Evolutionary conservation across 2,113 vertebrate genomes (phyloP).

Genomic region (Pteropus alecto): DNA sequence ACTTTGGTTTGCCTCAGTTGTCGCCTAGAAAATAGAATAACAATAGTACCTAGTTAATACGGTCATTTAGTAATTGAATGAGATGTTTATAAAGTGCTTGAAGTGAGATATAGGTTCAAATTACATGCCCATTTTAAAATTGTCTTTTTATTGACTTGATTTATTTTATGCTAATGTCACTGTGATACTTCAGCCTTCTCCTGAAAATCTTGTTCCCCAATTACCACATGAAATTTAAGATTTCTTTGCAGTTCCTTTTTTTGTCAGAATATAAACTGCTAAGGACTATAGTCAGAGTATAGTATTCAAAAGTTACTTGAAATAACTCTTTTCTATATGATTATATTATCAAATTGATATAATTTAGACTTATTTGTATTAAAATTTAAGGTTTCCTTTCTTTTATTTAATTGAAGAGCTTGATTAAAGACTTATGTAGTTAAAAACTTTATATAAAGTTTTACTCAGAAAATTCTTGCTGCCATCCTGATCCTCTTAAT

Average conservation of each 20-base stretch:
- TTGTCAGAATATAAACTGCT: not conserved
- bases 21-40: not conserved
- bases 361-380: not conserved
- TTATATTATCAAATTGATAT: not conserved
- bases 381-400: not conserved
- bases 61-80: not conserved
- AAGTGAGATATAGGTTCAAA: not conserved
- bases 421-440: not conserved
- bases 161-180: not conserved
- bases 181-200: not conserved
- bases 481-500: not conserved
- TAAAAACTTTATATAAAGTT: not conserved
- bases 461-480: not conserved
- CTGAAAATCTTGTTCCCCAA: not conserved
- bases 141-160: not conserved
- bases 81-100: not conserved
- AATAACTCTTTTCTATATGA: not conserved
- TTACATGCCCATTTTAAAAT: not conserved
- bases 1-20: not conserved
- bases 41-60: not conserved
- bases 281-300: not conserved
- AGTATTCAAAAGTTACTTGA: not conserved
- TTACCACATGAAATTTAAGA: not conserved
- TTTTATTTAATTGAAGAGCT: not conserved
- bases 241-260: not conserved